Percentiles rank a stretch among this genome's conserved stretches.
Conservation (phyloP, 2,113 vertebrate genomes). For the Etheostoma cragini region DNA sequence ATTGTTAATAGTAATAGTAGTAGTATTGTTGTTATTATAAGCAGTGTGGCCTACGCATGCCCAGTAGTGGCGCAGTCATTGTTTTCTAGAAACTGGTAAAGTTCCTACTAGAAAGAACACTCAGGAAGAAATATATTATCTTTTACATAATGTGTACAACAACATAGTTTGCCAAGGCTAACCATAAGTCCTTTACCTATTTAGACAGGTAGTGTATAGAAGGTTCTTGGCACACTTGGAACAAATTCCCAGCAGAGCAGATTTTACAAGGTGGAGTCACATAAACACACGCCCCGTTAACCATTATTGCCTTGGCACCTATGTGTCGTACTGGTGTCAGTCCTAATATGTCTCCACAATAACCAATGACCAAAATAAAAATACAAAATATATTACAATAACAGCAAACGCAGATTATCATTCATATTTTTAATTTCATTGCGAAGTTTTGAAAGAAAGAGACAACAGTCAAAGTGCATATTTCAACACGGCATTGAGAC, state of each 20-base stretch:
- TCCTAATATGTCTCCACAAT: background rate
- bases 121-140: background rate
- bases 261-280: constrained; percentile 4
- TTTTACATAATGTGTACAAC: background rate
- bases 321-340: background rate
- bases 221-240: background rate
- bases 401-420: constrained; percentile 17
- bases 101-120: no score
- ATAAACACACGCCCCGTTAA: background rate
- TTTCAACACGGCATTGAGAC: constrained; percentile 19
- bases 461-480: constrained; percentile 36
- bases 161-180: background rate
- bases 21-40: no score
- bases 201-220: background rate
- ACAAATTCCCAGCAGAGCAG: background rate
- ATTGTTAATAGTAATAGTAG: no score
- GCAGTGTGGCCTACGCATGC: no score
- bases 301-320: background rate
- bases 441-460: background rate
- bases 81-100: no score
- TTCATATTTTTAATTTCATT: constrained; percentile 15
- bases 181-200: background rate
- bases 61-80: no score
- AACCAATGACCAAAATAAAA: background rate
- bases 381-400: background rate